Conservation (phyloP, 2,113 vertebrate genomes). For the Hippoglossus stenolepis region DNA sequence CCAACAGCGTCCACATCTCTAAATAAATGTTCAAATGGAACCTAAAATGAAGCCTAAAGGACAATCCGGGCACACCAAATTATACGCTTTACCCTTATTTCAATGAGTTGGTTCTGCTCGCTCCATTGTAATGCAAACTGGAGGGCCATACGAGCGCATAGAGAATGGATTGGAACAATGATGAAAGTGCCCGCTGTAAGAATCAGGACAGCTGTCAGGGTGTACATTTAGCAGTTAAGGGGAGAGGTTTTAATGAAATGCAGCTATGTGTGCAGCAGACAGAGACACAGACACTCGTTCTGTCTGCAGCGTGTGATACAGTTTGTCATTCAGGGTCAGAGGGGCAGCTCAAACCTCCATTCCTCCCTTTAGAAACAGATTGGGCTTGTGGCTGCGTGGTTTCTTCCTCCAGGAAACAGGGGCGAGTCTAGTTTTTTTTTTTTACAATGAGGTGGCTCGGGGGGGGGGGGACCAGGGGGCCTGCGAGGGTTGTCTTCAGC, state of each 20-base stretch:
- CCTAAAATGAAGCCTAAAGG: slow-evolving; percentile 9
- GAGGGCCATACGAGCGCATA: slow-evolving; percentile 38
- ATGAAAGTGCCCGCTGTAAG: slow-evolving; percentile 53
- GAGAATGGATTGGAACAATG: slow-evolving; percentile 64
- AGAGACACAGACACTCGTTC: background rate
- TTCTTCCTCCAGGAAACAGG: slow-evolving; percentile 6
- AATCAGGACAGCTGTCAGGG: slow-evolving; percentile 66
- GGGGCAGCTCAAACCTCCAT: slow-evolving; percentile 14
- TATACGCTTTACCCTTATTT: slow-evolving; percentile 45
- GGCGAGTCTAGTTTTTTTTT: background rate
- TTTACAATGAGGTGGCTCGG: background rate
- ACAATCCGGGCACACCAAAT: slow-evolving; percentile 33
- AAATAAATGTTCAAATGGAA: slow-evolving; percentile 16
- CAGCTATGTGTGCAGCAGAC: slow-evolving; percentile 14
- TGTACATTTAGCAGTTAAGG: slow-evolving; percentile 32
- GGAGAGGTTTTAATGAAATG: slow-evolving; percentile 28
- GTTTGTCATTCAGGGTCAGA: slow-evolving; percentile 38
- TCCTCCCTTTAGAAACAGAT: slow-evolving; percentile 21
- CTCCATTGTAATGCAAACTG: slow-evolving; percentile 70
- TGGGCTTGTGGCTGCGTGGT: background rate
- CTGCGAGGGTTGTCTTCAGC: background rate
- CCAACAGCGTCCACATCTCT: background rate
- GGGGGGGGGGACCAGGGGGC: background rate
- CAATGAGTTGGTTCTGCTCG: slow-evolving; percentile 36
- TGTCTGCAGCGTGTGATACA: slow-evolving; percentile 14